phyloP scores from a whole-genome alignment of 2,888 invertebrate genomes.

The Diogma glabrata region DNA sequence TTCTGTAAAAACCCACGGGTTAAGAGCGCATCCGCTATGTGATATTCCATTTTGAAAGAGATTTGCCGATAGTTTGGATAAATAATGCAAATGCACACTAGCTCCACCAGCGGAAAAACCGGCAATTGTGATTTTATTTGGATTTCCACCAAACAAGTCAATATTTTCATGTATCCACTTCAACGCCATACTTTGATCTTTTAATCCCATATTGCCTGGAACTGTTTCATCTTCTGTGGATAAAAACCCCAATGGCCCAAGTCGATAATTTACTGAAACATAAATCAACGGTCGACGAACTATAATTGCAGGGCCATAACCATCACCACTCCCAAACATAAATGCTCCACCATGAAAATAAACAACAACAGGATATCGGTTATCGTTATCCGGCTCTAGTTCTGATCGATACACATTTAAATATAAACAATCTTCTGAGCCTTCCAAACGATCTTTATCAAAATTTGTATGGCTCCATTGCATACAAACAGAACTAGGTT shows the following conservation, averaged over 20 bases:
- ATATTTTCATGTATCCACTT: constrained; percentile 60
- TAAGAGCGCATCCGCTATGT: constrained; percentile 55
- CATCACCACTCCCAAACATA: constrained; percentile 48
- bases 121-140: constrained; percentile 51
- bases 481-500: constrained; percentile 44
- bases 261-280: constrained; percentile 56
- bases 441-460: constrained; percentile 30
- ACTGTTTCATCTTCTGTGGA: constrained; percentile 57
- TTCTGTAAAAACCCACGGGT: constrained; percentile 47
- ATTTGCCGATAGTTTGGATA: constrained; percentile 49
- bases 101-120: constrained; percentile 67
- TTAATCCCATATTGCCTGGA: constrained; percentile 61
- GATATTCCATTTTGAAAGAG: constrained; percentile 53
- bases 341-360: constrained; percentile 59
- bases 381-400: constrained; percentile 42
- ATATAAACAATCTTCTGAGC: constrained; percentile 56
- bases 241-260: constrained; percentile 64
- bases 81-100: constrained; percentile 59
- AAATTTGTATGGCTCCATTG: constrained; percentile 44
- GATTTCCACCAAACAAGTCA: constrained; percentile 57
- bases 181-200: constrained; percentile 59
- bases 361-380: constrained; percentile 48
- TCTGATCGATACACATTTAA: constrained; percentile 49
- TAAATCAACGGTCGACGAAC: constrained; percentile 53
- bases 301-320: constrained; percentile 44